Base-by-base conservation (phyloP, 2,888 invertebrate species). In the Stenoptilia bipunctidactyla region DNA sequence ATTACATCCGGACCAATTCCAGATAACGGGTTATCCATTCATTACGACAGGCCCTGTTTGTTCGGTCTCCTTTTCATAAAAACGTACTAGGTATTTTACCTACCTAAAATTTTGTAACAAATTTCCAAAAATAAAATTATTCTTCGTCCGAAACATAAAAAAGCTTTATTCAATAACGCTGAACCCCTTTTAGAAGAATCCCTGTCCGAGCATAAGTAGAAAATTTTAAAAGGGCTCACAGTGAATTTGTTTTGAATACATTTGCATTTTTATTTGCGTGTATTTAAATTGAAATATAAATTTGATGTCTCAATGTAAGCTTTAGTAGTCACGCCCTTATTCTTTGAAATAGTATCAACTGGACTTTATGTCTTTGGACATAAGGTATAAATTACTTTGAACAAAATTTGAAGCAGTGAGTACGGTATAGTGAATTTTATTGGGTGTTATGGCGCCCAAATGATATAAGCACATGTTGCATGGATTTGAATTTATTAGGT, bases 231-330 rank as follows among this genome's bases (percentile, higher is more conserved):
- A 20, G 20, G 20, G 20, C 20, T 20, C 20, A 8, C 20, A 20
- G 20, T 20, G 54, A 59, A 61, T 58, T 55, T 63, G 57, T 63
- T 64, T 60, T 50, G 25, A 25, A 37, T 37, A 50, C 51, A 72
- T 74, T 60, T 55, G 54, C 61, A 64, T 63, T 53, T 53, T 27
- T 40, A 36, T 43, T 70, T 70, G 73, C 65, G 70, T 70, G 51
- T 61, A 70, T 74, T 40, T 75, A 74, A 70, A 71, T 47, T 49
- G 60, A 60, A 20, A 20, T 61, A 74, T 76, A 67, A 67, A 71
- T 65, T 58, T 65, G 64, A 72, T 57, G 63, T 62, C 63, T 71
- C 61, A 55, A 68, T 61, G 40, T 46, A 39, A 14, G 39, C 30
- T 3, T 8, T 12, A 38, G 37, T 42, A 42, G 46, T 55, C 59